These are phyloP conservation scores for Aerospiza tachiro DNA, from an alignment of 2,797 vertebrate species.

Conservation along the genomic window DNA sequence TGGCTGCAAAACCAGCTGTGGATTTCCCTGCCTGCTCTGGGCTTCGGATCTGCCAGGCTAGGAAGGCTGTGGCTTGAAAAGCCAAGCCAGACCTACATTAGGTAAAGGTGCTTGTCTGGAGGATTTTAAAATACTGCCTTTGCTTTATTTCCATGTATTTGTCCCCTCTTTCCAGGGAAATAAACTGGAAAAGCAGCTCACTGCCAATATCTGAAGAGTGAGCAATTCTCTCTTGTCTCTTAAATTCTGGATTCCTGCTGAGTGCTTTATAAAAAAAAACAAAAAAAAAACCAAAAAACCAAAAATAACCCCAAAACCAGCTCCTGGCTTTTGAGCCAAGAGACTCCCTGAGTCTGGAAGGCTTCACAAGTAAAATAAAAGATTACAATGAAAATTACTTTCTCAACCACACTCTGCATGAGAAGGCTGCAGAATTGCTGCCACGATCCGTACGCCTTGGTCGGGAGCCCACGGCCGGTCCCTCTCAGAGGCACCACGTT, in stretches of 20 bases:
- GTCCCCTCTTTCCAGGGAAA: slow-evolving; percentile 31
- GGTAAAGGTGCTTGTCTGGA: not conserved
- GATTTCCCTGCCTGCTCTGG: not conserved
- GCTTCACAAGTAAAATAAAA: not conserved
- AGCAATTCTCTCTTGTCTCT: slow-evolving; percentile 19
- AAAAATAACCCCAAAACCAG: not conserved
- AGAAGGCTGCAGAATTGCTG: not conserved
- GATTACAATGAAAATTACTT: not conserved
- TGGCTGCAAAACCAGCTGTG: not conserved
- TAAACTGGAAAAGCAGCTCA: not conserved
- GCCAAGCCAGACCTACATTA: not conserved
- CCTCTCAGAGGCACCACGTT: not conserved
- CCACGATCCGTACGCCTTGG: not conserved
- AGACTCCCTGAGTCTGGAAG: not conserved
- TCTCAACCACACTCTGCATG: not conserved
- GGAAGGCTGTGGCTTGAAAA: not conserved
- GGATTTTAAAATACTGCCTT: not conserved
- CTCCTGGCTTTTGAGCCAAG: not conserved
- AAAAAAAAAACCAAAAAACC: not conserved
- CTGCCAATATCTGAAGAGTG: not conserved
- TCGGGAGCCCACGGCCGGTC: not conserved
- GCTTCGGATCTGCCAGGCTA: not conserved
- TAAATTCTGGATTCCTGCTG: slow-evolving; percentile 25
- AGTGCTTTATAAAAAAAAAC: not conserved
- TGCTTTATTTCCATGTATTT: not conserved